These are phyloP conservation scores for Pseudobourletiella spinata DNA, from an alignment of 1,140 invertebrate genomes.

Conservation along the genomic window DNA sequence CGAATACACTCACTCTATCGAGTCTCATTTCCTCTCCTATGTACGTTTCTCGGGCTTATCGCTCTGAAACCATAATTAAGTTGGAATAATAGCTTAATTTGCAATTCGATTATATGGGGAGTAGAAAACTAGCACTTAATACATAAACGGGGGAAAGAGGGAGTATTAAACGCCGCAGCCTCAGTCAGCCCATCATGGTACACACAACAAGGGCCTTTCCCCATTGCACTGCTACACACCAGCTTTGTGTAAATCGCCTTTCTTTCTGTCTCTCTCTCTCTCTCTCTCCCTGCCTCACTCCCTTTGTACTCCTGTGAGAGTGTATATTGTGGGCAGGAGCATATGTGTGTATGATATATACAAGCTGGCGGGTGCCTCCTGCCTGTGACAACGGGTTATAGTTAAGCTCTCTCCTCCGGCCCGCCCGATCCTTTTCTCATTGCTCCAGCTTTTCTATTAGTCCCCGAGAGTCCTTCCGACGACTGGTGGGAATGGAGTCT, in stretches of 20 bases:
- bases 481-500: too few relatives aligned
- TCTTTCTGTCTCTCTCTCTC: not conserved
- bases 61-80: constrained; percentile 28
- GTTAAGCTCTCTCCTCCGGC: not conserved
- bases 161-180: constrained; percentile 7
- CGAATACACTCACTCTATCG: constrained; percentile 15
- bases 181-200: too few relatives aligned
- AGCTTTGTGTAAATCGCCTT: too few relatives aligned
- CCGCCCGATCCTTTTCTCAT: too few relatives aligned
- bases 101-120: constrained; percentile 31
- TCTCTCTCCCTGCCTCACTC: not conserved
- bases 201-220: too few relatives aligned
- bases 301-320: not conserved
- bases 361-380: not conserved
- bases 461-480: too few relatives aligned
- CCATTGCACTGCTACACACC: too few relatives aligned
- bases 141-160: constrained; percentile 11
- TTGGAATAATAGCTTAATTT: constrained; percentile 35
- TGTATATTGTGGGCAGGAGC: not conserved
- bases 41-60: constrained; percentile 20
- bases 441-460: not conserved
- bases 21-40: constrained; percentile 20
- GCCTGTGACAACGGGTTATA: not conserved
- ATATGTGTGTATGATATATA: not conserved
- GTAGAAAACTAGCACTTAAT: constrained; percentile 19